Evolutionary conservation across 2,797 vertebrate genomes (phyloP), one percentile per base, ranked within the genome.

Genomic region (Thaleichthys pacificus): DNA sequence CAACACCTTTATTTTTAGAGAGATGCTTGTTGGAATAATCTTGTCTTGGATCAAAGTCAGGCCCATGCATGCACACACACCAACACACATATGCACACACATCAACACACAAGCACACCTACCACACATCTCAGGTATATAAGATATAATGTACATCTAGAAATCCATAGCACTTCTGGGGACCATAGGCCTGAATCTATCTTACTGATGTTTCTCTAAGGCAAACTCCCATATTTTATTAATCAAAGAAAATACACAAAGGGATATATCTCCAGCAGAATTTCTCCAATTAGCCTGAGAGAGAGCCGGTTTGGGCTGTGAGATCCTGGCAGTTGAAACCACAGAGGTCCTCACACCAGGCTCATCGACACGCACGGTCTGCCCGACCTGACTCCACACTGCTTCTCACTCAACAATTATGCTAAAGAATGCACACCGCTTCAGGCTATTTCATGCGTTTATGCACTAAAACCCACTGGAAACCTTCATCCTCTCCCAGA

Each of bases 181-280:
- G 19, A 56, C 19, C 19, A 7, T 56, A 56, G 15, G 7, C 12
- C 42, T 47, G 12, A 12, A 14, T 47, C 42, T 66, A 72, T 38
- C 73, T 72, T 68, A 51, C 77, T 61, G 66, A 49, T 69, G 69
- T 80, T 78, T 79, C 64, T 73, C 58, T 38, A 74, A 74, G 72
- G 69, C 58, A 74, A 80, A 77, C 32, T 6, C 15, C 15, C 9
- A 85, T 87, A 15, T 83, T 82, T 88, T 86, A 87, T 85, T 86
- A 79, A 91, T 91, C 78, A 90, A 86, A 88, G 77, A 86, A 80
- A 82, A 75, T 57, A 71, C 70, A 84, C 85, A 89, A 80, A 67
- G 72, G 69, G 84, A 86, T 87, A 73, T 83, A 78, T 82, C 74
- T 75, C 79, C 65, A 61, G 67, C 72, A 65, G 61, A 72, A 70